Base-by-base conservation (phyloP, 2,797 vertebrate genomes). In the Pyrocephalus nanus region DNA sequence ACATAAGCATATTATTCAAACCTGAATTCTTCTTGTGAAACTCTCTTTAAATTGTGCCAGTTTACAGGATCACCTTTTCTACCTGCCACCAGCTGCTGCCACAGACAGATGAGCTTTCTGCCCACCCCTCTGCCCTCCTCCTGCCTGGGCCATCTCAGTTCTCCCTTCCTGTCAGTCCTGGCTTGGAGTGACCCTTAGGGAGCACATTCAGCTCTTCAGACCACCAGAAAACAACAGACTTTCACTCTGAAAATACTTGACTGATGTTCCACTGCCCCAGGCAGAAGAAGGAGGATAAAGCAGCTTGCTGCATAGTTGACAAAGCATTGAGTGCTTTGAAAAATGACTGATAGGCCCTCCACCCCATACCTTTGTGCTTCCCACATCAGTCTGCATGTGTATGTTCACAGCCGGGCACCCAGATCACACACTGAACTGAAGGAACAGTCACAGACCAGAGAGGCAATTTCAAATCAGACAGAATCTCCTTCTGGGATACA, bases 351-450 rank as follows among this genome's bases (percentile, higher is more conserved):
- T 93, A 76, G 83, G 94, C 88, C 51, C 96, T 79, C 96, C 94
- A 79, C 95, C 93, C 93, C 92, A 95, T 89, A 92, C 91, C 93
- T 96, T 95, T 96, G 92, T 94, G 91, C 91, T 96, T 77, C 94
- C 94, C 96, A 96, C 91, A 97, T 96, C 94, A 96, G 95, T 86
- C 81, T 91, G 12, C 86, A 51, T 11, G 84, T 51, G 4, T 65
- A 23, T 55, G 70, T 90, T 96, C 95, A 92, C 73, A 93, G 87
- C 85, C 72, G 42, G 78, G 86, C 81, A 86, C 73, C 58, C 30
- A 92, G 82, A 96, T 95, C 95, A 88, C 83, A 93, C 83, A 54
- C 48, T 1, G 57, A 88, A 82, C 18, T 12, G 53, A 73, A 93
- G 86, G 80, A 93, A 79, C 29, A 22, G 3, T 81, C 75, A 34